Evolutionary conservation across 1,140 invertebrate genomes (phyloP).

Genomic region (Tachypleus tridentatus): DNA sequence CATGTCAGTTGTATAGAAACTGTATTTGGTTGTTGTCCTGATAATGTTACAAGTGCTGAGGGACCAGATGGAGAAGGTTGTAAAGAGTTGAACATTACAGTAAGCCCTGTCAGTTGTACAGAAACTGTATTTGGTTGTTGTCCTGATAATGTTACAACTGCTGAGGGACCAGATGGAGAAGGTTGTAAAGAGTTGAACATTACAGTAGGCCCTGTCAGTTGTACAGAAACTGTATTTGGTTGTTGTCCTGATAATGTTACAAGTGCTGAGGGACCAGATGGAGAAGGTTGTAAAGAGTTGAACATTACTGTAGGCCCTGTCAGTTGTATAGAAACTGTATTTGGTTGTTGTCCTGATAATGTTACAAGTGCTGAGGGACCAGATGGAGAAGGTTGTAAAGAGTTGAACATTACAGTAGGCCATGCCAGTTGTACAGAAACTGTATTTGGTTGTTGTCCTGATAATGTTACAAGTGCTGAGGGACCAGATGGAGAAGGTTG

Average conservation of each 20-base stretch:
- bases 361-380: constrained; percentile 61
- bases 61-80: constrained; percentile 45
- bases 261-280: neutral
- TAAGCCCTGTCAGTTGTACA: constrained; percentile 40
- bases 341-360: constrained; percentile 80
- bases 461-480: constrained; percentile 64
- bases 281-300: neutral
- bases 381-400: constrained; percentile 60
- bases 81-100: constrained; percentile 44
- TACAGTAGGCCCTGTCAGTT: constrained; percentile 46
- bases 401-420: constrained; percentile 37
- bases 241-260: constrained; percentile 37
- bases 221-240: constrained; percentile 40
- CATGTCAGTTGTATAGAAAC: constrained; percentile 21
- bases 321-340: constrained; percentile 41
- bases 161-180: constrained; percentile 67
- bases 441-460: constrained; percentile 48
- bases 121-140: constrained; percentile 47
- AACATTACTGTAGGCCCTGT: neutral
- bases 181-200: constrained; percentile 61
- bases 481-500: constrained; percentile 68
- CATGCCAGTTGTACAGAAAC: constrained; percentile 46
- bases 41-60: constrained; percentile 62
- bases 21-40: constrained; percentile 72
- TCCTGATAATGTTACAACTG: constrained; percentile 32